These are phyloP conservation scores for Tauraco erythrolophus DNA, from an alignment of 2,113 vertebrate species.

Conservation along the genomic window DNA sequence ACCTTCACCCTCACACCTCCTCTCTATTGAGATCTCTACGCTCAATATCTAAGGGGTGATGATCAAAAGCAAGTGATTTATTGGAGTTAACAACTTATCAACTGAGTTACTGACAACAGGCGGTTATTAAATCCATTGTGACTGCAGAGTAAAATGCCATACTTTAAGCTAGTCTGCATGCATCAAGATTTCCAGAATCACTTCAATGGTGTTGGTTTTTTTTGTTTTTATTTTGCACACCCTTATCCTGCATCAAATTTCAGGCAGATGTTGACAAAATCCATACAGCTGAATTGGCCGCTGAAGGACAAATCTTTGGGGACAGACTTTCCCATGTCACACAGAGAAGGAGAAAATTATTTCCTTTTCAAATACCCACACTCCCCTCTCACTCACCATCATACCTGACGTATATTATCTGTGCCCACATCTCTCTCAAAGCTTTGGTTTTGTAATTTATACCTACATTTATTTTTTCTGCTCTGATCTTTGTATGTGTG, in stretches of 20 bases:
- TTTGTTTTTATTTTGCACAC: not conserved
- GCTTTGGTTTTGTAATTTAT: not conserved
- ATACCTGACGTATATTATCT: not conserved
- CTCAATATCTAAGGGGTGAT: not conserved
- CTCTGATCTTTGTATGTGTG: not conserved
- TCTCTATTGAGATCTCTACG: not conserved
- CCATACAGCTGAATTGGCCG: not conserved
- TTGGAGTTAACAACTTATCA: not conserved
- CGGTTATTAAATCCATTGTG: not conserved
- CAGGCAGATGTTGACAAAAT: not conserved
- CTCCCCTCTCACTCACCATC: not conserved
- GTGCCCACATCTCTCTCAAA: not conserved
- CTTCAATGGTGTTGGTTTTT: not conserved
- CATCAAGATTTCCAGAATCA: not conserved
- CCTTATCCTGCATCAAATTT: not conserved
- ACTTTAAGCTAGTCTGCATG: not conserved
- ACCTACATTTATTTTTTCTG: not conserved
- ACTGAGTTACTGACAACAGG: not conserved
- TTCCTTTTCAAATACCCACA: not conserved
- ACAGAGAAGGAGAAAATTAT: not conserved
- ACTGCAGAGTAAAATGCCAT: not conserved
- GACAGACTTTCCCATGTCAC: not conserved
- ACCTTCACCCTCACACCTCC: not conserved
- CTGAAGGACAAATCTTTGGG: not conserved
- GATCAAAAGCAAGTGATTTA: not conserved